Conservation (phyloP, 2,797 vertebrate genomes). For the Poecilia gillii region DNA sequence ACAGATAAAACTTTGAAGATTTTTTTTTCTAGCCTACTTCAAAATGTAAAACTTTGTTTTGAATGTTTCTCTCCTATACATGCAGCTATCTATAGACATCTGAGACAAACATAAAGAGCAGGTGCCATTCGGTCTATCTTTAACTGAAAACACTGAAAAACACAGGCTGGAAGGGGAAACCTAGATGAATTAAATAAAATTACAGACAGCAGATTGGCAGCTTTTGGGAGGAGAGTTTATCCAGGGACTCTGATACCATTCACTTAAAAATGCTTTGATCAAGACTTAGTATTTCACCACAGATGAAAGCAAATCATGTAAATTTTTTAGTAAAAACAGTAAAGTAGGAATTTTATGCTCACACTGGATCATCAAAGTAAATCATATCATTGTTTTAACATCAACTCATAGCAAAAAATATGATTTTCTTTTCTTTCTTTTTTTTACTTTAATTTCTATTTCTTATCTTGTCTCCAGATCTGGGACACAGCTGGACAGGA, state of each 20-base stretch:
- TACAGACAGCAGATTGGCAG: not conserved
- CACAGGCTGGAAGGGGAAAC: not conserved
- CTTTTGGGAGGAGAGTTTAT: not conserved
- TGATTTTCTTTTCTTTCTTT: slow-evolving; percentile 21
- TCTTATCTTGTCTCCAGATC: slow-evolving; percentile 77
- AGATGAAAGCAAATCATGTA: not conserved
- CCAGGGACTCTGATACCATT: not conserved
- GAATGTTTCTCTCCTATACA: not conserved
- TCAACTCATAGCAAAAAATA: not conserved
- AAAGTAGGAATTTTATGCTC: slow-evolving; percentile 12
- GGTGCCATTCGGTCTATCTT: not conserved
- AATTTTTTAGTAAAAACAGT: not conserved
- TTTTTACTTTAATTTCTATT: slow-evolving; percentile 4
- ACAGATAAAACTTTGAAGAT: too few relatives aligned
- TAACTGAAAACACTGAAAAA: not conserved
- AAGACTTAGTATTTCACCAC: not conserved
- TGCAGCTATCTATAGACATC: not conserved
- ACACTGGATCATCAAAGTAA: slow-evolving; percentile 3
- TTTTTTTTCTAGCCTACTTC: not conserved
- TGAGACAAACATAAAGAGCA: not conserved
- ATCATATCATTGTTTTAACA: slow-evolving; percentile 3
- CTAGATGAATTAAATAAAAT: not conserved
- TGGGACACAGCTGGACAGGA: slow-evolving; percentile 94
- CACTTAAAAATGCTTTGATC: not conserved
- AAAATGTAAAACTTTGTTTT: not conserved